Conservation (phyloP, 2,113 vertebrate genomes). For the Leucoraja erinaceus region DNA sequence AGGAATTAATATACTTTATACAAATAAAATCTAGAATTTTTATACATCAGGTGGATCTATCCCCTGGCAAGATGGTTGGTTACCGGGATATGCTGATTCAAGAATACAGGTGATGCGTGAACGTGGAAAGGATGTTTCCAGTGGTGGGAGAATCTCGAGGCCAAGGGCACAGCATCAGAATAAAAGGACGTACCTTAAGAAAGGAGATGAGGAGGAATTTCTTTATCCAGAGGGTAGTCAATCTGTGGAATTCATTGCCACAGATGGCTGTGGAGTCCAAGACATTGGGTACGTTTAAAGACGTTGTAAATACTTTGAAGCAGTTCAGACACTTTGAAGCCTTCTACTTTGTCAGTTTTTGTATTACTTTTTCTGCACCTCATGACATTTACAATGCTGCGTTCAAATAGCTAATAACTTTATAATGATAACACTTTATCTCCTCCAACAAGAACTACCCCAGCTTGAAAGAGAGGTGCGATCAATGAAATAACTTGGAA, state of each 20-base stretch:
- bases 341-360: background rate
- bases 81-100: background rate
- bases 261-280: too few species aligned
- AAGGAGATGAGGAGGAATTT: too few species aligned
- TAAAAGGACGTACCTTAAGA: too few species aligned
- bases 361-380: background rate
- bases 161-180: too few species aligned
- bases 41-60: background rate
- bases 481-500: background rate
- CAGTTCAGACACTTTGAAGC: background rate
- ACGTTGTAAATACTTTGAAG: too few species aligned
- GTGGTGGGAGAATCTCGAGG: too few species aligned
- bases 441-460: background rate
- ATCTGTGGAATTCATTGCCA: too few species aligned
- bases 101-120: background rate
- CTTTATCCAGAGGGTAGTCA: too few species aligned
- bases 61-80: background rate
- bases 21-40: background rate
- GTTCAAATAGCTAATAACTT: too few species aligned
- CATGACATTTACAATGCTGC: background rate
- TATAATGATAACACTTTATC: background rate
- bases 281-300: too few species aligned
- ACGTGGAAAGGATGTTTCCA: too few species aligned
- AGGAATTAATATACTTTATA: background rate
- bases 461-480: background rate